Conservation (phyloP, 1,140 invertebrate species). For the Ridgeia piscesae region DNA sequence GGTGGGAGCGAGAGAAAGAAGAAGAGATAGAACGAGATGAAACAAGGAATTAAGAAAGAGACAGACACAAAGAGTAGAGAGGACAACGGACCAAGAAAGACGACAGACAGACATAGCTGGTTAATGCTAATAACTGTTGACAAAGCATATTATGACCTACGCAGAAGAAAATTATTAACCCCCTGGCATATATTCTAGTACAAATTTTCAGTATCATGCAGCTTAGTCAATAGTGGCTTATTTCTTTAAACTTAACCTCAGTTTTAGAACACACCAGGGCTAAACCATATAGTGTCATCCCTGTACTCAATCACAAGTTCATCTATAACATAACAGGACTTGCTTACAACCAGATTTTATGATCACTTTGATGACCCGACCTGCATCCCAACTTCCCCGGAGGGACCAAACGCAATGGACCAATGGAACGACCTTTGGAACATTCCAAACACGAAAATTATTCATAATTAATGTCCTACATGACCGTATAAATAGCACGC, state of each 20-base stretch:
- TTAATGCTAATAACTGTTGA: not conserved
- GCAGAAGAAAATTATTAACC: too few species aligned
- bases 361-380: not conserved
- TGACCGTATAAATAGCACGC: not conserved
- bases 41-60: too few species aligned
- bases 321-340: not conserved
- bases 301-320: not conserved
- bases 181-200: not conserved
- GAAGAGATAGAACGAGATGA: not conserved
- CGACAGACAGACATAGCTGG: not conserved
- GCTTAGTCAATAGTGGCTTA: not conserved
- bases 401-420: not conserved
- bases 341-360: not conserved
- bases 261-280: not conserved
- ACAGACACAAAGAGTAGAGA: too few species aligned
- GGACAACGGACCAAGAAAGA: not conserved
- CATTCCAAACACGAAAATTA: constrained; percentile 8
- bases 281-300: not conserved
- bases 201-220: not conserved
- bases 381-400: not conserved
- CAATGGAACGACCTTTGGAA: not conserved
- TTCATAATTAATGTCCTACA: not conserved
- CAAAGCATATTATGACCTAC: not conserved
- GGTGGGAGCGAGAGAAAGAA: not conserved
- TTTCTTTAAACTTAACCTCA: not conserved